Percentiles rank a stretch among this genome's conserved stretches.
Conservation (phyloP, 1,140 invertebrate species). For the Diploscapter pachys region DNA sequence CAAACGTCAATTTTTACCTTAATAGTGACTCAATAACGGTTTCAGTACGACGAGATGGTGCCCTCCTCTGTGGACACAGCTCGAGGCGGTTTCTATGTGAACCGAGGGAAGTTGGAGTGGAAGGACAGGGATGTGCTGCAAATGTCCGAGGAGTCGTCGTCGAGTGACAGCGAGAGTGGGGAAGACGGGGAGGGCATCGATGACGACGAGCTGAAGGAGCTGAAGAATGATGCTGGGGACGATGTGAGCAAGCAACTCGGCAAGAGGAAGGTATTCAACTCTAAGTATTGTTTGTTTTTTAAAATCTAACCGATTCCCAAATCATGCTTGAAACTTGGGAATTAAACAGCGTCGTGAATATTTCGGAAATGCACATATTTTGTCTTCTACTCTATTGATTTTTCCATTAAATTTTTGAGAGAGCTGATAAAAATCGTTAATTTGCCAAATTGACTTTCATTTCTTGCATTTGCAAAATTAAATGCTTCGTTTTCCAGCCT, state of each 20-base stretch:
- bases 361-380: too few species aligned
- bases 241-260: constrained; percentile 5
- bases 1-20: constrained; percentile 10
- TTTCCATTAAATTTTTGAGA: too few species aligned
- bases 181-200: neutral
- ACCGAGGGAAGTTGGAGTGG: constrained; percentile 41
- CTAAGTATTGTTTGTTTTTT: neutral
- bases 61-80: constrained; percentile 47
- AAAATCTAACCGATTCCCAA: neutral
- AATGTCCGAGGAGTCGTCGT: too few species aligned
- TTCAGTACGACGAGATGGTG: constrained; percentile 42
- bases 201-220: constrained; percentile 17
- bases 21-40: neutral
- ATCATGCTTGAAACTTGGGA: too few species aligned
- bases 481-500: too few species aligned
- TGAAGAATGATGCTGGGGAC: constrained; percentile 15
- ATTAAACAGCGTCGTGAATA: too few species aligned
- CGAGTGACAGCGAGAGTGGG: too few species aligned
- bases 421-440: too few species aligned
- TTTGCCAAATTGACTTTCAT: too few species aligned
- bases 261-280: neutral
- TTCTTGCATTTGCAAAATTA: too few species aligned
- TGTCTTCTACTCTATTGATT: too few species aligned
- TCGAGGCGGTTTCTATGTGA: constrained; percentile 42
- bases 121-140: neutral